Evolutionary conservation across 2,888 invertebrate genomes (phyloP).

Genomic region (Synergus itoensis): DNA sequence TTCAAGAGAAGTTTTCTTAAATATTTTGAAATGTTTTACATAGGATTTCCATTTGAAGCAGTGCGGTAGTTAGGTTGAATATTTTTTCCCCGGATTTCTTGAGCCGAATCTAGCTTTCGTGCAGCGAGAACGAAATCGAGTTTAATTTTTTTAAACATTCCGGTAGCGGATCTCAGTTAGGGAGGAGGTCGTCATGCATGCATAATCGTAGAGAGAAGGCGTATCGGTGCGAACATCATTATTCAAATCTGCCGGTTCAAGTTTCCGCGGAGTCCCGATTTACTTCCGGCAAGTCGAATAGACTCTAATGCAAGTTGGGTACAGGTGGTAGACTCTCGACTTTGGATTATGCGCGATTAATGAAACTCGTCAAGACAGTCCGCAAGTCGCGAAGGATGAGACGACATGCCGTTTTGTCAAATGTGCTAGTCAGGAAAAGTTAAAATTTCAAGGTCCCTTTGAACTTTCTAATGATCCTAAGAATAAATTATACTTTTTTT

Average conservation of each 20-base stretch:
- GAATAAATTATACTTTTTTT: not conserved
- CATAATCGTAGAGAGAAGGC: conserved; percentile 54
- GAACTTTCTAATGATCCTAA: conserved; percentile 16
- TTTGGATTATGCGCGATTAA: conserved; percentile 49
- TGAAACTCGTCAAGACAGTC: conserved; percentile 49
- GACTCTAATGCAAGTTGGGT: conserved; percentile 42
- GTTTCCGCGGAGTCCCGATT: conserved; percentile 45
- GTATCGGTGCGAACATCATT: conserved; percentile 50
- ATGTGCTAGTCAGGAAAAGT: conserved; percentile 23
- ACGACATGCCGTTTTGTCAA: conserved; percentile 42
- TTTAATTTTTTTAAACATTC: conserved; percentile 41
- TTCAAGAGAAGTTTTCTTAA: conserved; percentile 16
- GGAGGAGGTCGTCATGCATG: conserved; percentile 48
- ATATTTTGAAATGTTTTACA: conserved; percentile 32
- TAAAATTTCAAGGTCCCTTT: conserved; percentile 19
- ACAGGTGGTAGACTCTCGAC: conserved; percentile 35
- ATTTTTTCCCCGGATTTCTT: conserved; percentile 32
- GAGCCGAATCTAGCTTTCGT: conserved; percentile 18
- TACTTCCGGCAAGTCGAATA: conserved; percentile 45
- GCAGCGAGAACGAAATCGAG: conserved; percentile 26
- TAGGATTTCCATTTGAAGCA: conserved; percentile 37
- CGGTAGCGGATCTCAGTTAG: conserved; percentile 20
- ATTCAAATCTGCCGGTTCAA: conserved; percentile 52
- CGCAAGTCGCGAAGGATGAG: not conserved
- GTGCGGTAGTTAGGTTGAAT: conserved; percentile 29